Evolutionary conservation across 2,888 invertebrate species (phyloP).

Genomic region (Monopis laevigella): DNA sequence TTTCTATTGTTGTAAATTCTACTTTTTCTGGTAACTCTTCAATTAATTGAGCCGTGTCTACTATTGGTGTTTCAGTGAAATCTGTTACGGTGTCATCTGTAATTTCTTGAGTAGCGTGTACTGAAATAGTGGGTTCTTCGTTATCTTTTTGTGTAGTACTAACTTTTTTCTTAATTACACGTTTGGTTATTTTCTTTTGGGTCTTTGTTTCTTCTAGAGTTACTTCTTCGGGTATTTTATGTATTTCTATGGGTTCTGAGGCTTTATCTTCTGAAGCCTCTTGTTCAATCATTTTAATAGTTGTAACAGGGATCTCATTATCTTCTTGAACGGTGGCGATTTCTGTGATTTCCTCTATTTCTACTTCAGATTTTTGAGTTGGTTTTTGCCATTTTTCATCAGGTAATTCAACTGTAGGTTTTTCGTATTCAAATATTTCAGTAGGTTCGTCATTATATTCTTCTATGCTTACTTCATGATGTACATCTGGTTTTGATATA

Average conservation of each 20-base stretch:
- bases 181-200: constrained; percentile 23
- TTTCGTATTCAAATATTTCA: constrained; percentile 25
- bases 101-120: constrained; percentile 17
- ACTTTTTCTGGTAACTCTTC: constrained; percentile 20
- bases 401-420: constrained; percentile 43
- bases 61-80: constrained; percentile 17
- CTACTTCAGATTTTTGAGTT: constrained; percentile 31
- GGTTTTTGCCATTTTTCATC: constrained; percentile 39
- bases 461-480: constrained; percentile 44
- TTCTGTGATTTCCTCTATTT: constrained; percentile 36
- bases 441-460: constrained; percentile 41
- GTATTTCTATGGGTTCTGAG: constrained; percentile 24
- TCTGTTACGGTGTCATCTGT: constrained; percentile 14
- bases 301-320: constrained; percentile 15
- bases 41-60: not conserved
- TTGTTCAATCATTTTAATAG: constrained; percentile 14
- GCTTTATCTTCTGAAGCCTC: constrained; percentile 16
- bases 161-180: constrained; percentile 23
- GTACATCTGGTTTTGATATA: constrained; percentile 18
- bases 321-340: constrained; percentile 26
- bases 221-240: constrained; percentile 23
- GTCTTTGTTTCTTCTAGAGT: constrained; percentile 23
- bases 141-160: too few relatives aligned
- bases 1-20: constrained; percentile 30
- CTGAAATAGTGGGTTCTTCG: too few relatives aligned